A percentile compares a stretch with the other conserved stretches of the same genome.
phyloP scores from a whole-genome alignment of 2,113 vertebrate species.

The Hemiprocne comata region DNA sequence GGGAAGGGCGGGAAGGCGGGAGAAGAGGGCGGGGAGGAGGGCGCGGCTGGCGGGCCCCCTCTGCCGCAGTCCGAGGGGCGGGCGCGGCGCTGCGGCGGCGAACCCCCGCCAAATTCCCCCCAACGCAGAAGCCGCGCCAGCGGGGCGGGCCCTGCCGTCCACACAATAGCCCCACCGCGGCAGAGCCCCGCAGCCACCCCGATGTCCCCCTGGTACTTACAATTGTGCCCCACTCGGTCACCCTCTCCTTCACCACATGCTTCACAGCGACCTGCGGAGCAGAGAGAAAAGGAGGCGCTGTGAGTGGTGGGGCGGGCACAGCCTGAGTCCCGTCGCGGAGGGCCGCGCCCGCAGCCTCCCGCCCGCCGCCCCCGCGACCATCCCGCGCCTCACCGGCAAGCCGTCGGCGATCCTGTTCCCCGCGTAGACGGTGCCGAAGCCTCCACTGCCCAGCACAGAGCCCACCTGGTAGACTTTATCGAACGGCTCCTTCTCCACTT shows the following conservation, averaged over 20 bases:
- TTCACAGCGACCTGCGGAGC: constrained; percentile 89
- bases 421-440: constrained; percentile 94
- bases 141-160: background rate
- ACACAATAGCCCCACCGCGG: constrained; percentile 26
- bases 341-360: background rate
- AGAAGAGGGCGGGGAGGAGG: background rate
- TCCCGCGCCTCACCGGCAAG: constrained; percentile 84
- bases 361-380: background rate
- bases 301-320: background rate
- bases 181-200: background rate
- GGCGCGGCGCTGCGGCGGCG: constrained; percentile 20
- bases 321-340: background rate
- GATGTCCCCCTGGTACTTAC: constrained; percentile 77
- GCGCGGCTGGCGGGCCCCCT: constrained; percentile 14
- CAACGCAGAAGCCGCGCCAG: constrained; percentile 20
- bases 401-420: constrained; percentile 90
- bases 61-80: constrained; percentile 57
- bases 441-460: constrained; percentile 92
- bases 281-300: background rate
- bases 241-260: constrained; percentile 92
- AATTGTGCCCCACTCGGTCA: constrained; percentile 92
- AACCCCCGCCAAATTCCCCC: constrained; percentile 30
- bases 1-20: background rate
- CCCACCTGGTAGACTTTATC: constrained; percentile 96
- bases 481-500: constrained; percentile 90